Evolutionary conservation across 2,888 invertebrate species (phyloP), one percentile per base, ranked within the genome.

Genomic region (Mythimna pallens): DNA sequence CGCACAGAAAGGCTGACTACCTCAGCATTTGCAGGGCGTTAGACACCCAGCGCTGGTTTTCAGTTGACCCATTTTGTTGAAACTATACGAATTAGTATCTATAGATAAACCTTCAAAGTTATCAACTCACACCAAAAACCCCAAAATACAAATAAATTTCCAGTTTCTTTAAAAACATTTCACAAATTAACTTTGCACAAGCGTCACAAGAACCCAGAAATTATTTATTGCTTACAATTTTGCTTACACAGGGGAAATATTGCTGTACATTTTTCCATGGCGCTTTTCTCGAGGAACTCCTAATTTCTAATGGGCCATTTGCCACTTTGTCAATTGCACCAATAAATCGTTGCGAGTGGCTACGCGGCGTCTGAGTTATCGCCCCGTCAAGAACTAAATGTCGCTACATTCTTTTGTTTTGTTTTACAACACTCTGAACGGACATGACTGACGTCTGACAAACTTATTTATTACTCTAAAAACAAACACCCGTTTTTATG

Each of bases 301-400:
- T 96, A 96, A 96, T 96, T 96, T 96, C 96, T 96, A 96, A 96
- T 96, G 96, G 96, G 83, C 95, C 95, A 96, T 96, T 96, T 96
- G 94, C 96, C 96, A 96, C 95, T 96, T 96, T 96, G 96, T 96
- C 96, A 96, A 96, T 96, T 96, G 96, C 95, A 87, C 88, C 94
- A 93, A 96, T 96, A 96, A 96, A 96, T 96, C 96, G 94, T 93
- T 83, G 88, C 89, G 92, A 88, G 89, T 89, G 88, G 89, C 88
- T 88, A 85, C 90, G 89, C 88, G 87, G 86, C 88, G 86, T 81
- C 89, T 95, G 95, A 96, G 91, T 95, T 94, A 96, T 92, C 88
- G 90, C 89, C 87, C 89, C 89, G 94, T 95, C 95, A 92, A 89
- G 85, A 85, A 89, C 87, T 93, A 92, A 94, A 95, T 93, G 92